Evolutionary conservation across 2,888 invertebrate species (phyloP), one percentile per base, ranked within the genome.

Genomic region (Dryococelus australis): DNA sequence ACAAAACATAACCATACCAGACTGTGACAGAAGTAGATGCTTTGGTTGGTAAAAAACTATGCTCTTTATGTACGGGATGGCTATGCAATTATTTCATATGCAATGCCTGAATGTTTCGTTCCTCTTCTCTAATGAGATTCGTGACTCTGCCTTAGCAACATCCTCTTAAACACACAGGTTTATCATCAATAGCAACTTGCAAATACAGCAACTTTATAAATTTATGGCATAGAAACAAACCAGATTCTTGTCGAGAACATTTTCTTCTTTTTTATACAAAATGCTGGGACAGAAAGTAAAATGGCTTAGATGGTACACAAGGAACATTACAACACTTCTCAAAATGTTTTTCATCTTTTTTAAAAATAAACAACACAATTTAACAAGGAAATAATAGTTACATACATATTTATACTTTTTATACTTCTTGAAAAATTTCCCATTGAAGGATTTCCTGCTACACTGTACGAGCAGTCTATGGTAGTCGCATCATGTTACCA

Each of bases 41-140:
- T 88, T 89, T 88, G 87, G 88, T 87, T 85, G 88, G 85, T 88
- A 88, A 88, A 88, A 87, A 83, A 83, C 65, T 65, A 65, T 65
- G 0, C 65, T 65, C 24, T n/a, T 65, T 65, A n/a, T n/a, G 16
- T 65, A 65, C 10, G 65, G 10, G 65, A 65, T 65, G 65, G 65
- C 24, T 65, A 65, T 65, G 65, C 16, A 65, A 16, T 16, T 65
- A n/a, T 16, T 65, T 3, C 47, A 35, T 51, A 51, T 20, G 51
- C 51, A 51, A 51, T 51, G 20, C 51, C 51, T 51, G 51, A 51
- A 51, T 51, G 51, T 51, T 51, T 51, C 8, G 1, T 51, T 20
- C 20, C 51, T 16, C 12, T 51, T 51, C 20, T 20, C 51, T 51
- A 51, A 51, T 51, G 51, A 51, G 51, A 51, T 51, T 51, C 51